Conservation (phyloP, 2,888 invertebrate genomes). For the Helobdella robusta region DNA sequence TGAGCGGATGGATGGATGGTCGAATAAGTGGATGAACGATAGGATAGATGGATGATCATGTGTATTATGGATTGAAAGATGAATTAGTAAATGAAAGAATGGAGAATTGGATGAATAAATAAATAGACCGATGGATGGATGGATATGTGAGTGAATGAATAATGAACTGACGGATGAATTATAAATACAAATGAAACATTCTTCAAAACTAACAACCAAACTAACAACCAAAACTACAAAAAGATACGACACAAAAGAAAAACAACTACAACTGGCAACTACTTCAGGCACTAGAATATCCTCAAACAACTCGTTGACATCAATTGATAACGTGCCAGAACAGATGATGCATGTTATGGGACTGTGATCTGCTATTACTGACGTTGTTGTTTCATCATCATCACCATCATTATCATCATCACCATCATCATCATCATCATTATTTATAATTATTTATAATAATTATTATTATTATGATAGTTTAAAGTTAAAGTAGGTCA, state of each 20-base stretch:
- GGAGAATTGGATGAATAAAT: too few species aligned
- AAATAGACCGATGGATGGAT: constrained; percentile 33
- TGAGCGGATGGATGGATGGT: too few species aligned
- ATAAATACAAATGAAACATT: background rate
- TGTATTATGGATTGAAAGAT: background rate
- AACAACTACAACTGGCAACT: background rate
- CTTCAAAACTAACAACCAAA: background rate
- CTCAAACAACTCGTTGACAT: constrained; percentile 1
- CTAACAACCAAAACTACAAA: background rate
- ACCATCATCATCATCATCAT: background rate
- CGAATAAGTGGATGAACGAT: constrained; percentile 32
- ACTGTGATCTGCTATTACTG: constrained; percentile 3
- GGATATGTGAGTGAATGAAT: background rate
- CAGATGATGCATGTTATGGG: background rate
- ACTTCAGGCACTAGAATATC: constrained; percentile 4
- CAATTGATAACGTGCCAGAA: constrained; percentile 7
- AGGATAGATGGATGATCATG: background rate
- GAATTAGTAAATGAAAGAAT: background rate
- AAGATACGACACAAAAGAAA: background rate
- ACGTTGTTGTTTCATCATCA: background rate
- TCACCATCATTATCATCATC: background rate
- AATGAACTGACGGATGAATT: too few species aligned
- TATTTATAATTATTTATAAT: background rate
- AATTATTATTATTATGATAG: background rate
- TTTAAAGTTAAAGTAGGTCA: background rate